Conservation (phyloP, 1,140 invertebrate species). For the Lepidurus arcticus region DNA sequence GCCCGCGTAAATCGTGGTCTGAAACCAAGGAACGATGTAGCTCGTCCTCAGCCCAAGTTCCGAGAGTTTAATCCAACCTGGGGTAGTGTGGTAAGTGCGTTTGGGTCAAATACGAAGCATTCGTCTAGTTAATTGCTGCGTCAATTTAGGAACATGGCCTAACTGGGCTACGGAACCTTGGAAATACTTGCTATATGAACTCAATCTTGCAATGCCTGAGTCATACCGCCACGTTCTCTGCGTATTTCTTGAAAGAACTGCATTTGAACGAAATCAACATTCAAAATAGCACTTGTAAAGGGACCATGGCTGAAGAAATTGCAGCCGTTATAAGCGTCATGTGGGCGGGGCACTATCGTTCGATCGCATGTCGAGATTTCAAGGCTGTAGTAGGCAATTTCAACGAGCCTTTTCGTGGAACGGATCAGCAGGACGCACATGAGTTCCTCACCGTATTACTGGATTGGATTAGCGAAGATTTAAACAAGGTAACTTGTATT, state of each 20-base stretch:
- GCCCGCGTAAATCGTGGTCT: background rate
- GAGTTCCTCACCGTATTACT: constrained; percentile 87
- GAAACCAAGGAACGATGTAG: background rate
- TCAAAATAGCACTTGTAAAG: constrained; percentile 50
- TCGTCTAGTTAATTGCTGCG: constrained; percentile 24
- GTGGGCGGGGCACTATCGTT: constrained; percentile 68
- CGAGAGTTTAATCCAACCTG: background rate
- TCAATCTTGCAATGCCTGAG: constrained; percentile 64
- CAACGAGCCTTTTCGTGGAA: constrained; percentile 69
- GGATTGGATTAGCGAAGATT: constrained; percentile 83
- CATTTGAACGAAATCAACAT: constrained; percentile 37
- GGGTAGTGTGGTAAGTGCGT: background rate
- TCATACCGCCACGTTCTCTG: constrained; percentile 64
- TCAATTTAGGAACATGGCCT: constrained; percentile 32
- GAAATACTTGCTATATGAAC: constrained; percentile 56
- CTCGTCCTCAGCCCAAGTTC: background rate
- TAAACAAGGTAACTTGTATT: constrained; percentile 57
- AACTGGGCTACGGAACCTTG: constrained; percentile 53
- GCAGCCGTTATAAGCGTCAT: constrained; percentile 65
- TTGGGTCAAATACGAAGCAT: background rate
- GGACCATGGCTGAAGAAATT: constrained; percentile 66
- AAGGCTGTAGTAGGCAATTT: constrained; percentile 67
- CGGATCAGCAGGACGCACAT: constrained; percentile 90
- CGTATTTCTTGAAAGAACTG: constrained; percentile 59
- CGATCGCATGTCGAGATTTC: constrained; percentile 68